phyloP scores from a whole-genome alignment of 1,140 invertebrate genomes.

The Apolygus lucorum region DNA sequence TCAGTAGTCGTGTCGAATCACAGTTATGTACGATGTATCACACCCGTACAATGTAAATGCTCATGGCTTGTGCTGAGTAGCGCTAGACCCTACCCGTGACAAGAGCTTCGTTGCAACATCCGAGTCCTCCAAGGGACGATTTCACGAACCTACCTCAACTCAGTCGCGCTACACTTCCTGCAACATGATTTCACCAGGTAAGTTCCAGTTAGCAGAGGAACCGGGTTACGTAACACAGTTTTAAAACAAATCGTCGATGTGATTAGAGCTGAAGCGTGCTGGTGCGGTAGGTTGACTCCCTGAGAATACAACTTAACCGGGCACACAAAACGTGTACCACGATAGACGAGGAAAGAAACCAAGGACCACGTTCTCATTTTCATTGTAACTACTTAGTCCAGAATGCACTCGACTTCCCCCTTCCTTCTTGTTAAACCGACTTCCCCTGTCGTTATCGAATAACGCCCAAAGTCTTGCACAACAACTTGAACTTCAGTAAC shows the following conservation, averaged over 20 bases:
- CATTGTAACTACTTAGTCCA: background rate
- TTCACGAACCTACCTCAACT: background rate
- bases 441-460: too few relatives aligned
- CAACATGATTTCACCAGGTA: background rate
- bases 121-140: background rate
- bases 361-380: conserved; percentile 13
- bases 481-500: too few relatives aligned
- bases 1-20: too few relatives aligned
- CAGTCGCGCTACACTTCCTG: background rate
- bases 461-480: too few relatives aligned
- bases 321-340: conserved; percentile 10
- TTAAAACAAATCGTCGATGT: conserved; percentile 9
- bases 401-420: background rate
- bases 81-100: background rate
- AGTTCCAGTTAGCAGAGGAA: background rate
- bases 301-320: conserved; percentile 8
- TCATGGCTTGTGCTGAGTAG: too few relatives aligned
- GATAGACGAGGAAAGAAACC: conserved; percentile 10
- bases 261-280: conserved; percentile 5
- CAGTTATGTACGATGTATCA: too few relatives aligned
- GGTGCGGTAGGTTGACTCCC: conserved; percentile 8
- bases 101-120: background rate
- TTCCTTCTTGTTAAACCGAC: too few relatives aligned
- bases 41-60: too few relatives aligned
- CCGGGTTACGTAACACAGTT: conserved; percentile 3